These are phyloP conservation scores for Heterochromis multidens DNA, from an alignment of 2,113 vertebrate genomes.

Conservation along the genomic window DNA sequence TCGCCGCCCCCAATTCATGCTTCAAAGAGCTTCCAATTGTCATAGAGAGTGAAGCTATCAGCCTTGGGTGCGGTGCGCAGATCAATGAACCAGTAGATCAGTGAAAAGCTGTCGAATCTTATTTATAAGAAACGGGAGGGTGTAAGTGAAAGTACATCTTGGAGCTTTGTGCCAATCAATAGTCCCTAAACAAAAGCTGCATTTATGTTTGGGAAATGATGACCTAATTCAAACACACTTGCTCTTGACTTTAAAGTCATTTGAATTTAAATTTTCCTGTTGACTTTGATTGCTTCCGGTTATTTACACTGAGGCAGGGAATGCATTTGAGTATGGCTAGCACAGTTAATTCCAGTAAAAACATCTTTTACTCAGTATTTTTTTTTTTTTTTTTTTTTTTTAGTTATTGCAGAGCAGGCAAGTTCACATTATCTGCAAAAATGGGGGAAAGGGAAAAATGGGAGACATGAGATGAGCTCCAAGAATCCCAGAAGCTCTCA, in stretches of 20 bases:
- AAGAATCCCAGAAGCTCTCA: neutral
- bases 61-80: neutral
- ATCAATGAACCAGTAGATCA: slow-evolving; percentile 36
- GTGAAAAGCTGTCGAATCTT: neutral
- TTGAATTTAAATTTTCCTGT: neutral
- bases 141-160: neutral
- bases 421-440: neutral
- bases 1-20: neutral
- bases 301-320: neutral
- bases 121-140: neutral
- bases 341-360: neutral
- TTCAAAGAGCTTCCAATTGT: slow-evolving; percentile 30
- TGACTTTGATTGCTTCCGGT: neutral
- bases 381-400: neutral
- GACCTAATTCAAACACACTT: neutral
- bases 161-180: neutral
- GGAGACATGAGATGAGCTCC: neutral
- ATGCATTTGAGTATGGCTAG: neutral
- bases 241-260: neutral
- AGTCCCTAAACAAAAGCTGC: neutral
- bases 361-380: neutral
- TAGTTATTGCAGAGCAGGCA: neutral
- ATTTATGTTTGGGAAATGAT: neutral
- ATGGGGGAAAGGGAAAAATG: neutral
- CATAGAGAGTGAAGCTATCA: slow-evolving; percentile 13